Conservation (phyloP, 2,888 invertebrate species). For the Microchrysa polita region DNA sequence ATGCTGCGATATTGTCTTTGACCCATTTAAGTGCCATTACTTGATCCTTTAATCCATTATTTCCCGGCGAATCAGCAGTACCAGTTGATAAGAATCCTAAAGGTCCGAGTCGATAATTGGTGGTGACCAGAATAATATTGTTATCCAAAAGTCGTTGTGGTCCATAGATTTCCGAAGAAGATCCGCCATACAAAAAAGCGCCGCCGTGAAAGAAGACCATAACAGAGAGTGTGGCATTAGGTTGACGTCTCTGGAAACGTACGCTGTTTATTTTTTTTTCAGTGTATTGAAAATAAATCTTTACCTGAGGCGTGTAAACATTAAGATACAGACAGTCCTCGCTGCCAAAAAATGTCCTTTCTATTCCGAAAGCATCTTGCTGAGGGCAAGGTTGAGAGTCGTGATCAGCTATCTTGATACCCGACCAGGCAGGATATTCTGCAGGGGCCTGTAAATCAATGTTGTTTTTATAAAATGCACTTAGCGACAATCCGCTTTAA, state of each 20-base stretch:
- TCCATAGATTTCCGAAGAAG: constrained; percentile 70
- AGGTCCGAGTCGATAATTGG: constrained; percentile 71
- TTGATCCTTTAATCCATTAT: constrained; percentile 71
- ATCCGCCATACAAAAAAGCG: constrained; percentile 74
- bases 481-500: too few species aligned
- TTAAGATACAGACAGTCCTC: constrained; percentile 90
- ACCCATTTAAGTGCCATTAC: constrained; percentile 68
- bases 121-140: constrained; percentile 69
- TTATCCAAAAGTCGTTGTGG: constrained; percentile 72
- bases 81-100: constrained; percentile 70
- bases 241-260: constrained; percentile 9
- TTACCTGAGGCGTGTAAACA: constrained; percentile 67
- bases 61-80: constrained; percentile 69
- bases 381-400: constrained; percentile 80
- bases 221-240: constrained; percentile 62
- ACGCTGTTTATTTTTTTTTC: not conserved
- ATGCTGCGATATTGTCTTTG: constrained; percentile 67
- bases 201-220: constrained; percentile 71
- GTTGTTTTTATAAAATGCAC: too few species aligned
- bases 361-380: constrained; percentile 74
- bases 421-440: constrained; percentile 71
- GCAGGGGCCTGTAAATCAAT: constrained; percentile 69
- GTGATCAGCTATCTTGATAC: constrained; percentile 71
- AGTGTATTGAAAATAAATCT: not conserved
- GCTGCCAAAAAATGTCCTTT: constrained; percentile 72